A percentile compares a stretch with the other conserved stretches of the same genome.
Evolutionary conservation across 2,113 vertebrate genomes (phyloP).

Genomic region (Myrmecobius fasciatus): DNA sequence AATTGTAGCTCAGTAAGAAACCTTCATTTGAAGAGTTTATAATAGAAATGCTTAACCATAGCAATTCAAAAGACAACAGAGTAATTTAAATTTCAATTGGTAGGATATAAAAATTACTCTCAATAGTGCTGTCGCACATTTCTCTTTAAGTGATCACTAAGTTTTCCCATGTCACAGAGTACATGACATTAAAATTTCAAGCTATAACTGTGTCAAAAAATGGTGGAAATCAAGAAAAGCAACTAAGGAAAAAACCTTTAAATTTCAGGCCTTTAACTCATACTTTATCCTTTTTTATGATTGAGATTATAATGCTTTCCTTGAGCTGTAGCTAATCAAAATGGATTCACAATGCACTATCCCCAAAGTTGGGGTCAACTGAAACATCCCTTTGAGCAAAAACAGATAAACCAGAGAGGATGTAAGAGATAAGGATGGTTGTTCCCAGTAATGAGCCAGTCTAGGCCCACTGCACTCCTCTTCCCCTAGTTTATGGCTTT

Average conservation of each 20-base stretch:
- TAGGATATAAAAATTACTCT: conserved; percentile 65
- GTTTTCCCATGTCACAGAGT: conserved; percentile 57
- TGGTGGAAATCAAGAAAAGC: conserved; percentile 24
- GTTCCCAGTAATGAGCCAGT: neutral
- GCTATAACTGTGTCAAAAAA: conserved; percentile 39
- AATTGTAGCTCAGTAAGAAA: neutral
- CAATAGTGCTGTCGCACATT: conserved; percentile 30
- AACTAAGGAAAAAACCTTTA: conserved; percentile 25
- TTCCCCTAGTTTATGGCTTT: neutral
- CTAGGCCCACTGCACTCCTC: neutral
- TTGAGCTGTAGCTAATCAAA: neutral
- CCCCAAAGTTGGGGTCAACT: neutral
- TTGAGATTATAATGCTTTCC: neutral
- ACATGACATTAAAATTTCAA: conserved; percentile 58
- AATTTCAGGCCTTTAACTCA: conserved; percentile 40
- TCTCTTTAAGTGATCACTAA: conserved; percentile 66
- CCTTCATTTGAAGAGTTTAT: conserved; percentile 56
- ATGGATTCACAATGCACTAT: neutral
- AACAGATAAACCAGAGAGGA: neutral
- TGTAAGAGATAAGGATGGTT: neutral
- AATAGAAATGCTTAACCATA: conserved; percentile 56
- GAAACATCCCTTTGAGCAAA: neutral
- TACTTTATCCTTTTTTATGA: neutral
- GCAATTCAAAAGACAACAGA: conserved; percentile 66
- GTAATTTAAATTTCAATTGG: conserved; percentile 67